Evolutionary conservation across 2,888 invertebrate genomes (phyloP), one percentile per base, ranked within the genome.

Genomic region (Idaea straminata): DNA sequence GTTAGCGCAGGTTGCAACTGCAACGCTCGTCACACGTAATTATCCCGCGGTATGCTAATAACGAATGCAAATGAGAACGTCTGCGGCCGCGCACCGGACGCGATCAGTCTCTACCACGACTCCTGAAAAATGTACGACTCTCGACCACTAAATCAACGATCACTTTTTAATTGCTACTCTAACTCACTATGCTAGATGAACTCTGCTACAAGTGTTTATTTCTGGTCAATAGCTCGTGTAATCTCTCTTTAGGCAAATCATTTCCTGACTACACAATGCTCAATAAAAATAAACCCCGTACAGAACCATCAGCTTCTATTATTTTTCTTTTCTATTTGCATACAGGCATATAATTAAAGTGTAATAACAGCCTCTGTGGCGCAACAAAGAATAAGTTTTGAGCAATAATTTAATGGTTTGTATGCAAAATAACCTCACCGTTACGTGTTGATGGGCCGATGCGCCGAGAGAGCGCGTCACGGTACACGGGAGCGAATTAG

Each of bases 391-490:
- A 91, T 92, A 88, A 91, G 88, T 92, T 92, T 92, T 91, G 86
- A 91, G 91, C 89, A 92, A 91, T 92, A 91, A 92, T 91, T 89
- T 91, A 91, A 92, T 92, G 91, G 91, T 88, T 88, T 89, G 90
- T 92, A 92, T 92, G 92, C 91, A 92, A 92, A 92, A 92, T 90
- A 91, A 89, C 84, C 82, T 78, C 84, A 85, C 91, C 89, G 92
- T 91, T 92, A 91, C 87, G 86, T 89, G 91, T 87, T 89, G 91
- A 91, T 91, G 90, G 87, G 86, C 87, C 85, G 87, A 82, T 88
- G 89, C 86, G 84, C 83, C 81, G 85, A 84, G 86, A 87, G 88
- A 87, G 86, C 80, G 81, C 89, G 91, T 92, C 91, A 91, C 89
- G 92, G 85, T 91, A 86, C 84, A 83, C 80, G 89, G 83, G 87